These are phyloP conservation scores for Stichodactyla helianthus DNA, from an alignment of 64 coral and sea anemone genomes.

Conservation along the genomic window DNA sequence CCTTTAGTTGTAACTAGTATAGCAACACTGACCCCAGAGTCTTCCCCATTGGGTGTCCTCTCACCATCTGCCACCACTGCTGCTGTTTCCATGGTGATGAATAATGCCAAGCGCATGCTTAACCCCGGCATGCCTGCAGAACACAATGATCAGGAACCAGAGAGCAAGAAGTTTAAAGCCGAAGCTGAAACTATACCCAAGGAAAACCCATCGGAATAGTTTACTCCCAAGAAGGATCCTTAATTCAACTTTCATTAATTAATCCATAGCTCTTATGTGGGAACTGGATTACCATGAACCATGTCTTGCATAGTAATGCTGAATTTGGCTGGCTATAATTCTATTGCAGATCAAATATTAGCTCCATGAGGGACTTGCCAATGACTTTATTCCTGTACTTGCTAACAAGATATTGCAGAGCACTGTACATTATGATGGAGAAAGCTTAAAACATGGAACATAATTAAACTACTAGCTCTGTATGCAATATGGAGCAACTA, in stretches of 20 bases:
- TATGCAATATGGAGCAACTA: neutral
- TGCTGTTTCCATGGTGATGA: constrained; percentile 96
- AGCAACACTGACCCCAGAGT: constrained; percentile 81
- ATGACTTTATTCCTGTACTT: neutral
- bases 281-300: neutral
- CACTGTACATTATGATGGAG: neutral
- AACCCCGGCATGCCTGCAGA: constrained; percentile 19
- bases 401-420: neutral
- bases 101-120: constrained; percentile 79
- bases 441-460: neutral
- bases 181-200: constrained; percentile 11
- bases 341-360: neutral
- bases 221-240: neutral
- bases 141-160: constrained; percentile 44
- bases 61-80: constrained; percentile 97
- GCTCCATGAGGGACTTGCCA: neutral
- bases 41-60: constrained; percentile 87
- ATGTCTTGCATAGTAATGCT: neutral
- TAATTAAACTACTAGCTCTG: neutral
- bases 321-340: neutral
- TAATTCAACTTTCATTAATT: neutral
- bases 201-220: neutral
- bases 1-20: constrained; percentile 55
- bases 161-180: constrained; percentile 39
- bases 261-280: neutral